Evolutionary conservation across 2,888 invertebrate species (phyloP).

Genomic region (Luperina testacea): DNA sequence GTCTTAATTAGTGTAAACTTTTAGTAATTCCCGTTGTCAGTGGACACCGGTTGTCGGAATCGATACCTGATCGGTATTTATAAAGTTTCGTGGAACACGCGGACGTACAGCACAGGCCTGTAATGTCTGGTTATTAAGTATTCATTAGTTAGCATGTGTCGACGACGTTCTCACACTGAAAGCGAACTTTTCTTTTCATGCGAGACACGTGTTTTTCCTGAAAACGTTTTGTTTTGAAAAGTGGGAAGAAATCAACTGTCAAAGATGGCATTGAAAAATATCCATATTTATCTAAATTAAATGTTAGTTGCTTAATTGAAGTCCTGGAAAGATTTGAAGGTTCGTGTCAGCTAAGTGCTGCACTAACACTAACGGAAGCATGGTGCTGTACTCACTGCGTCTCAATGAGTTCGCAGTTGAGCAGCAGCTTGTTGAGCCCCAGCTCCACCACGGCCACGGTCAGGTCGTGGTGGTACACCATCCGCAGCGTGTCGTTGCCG

Average conservation of each 20-base stretch:
- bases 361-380: background rate
- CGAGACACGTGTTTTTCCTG: conserved; percentile 1
- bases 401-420: conserved; percentile 95
- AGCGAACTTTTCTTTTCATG: conserved; percentile 22
- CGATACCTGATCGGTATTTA: conserved; percentile 31
- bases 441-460: conserved; percentile 95
- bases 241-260: background rate
- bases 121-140: conserved; percentile 29
- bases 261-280: background rate
- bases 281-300: too few species aligned
- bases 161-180: conserved; percentile 36
- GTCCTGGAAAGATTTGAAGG: background rate
- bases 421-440: conserved; percentile 92
- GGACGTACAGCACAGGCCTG: background rate
- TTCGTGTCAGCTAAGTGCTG: background rate
- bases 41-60: conserved; percentile 31
- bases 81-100: conserved; percentile 53
- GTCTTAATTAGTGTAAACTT: background rate
- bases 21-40: background rate
- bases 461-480: conserved; percentile 95
- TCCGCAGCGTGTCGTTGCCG: conserved; percentile 92
- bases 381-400: conserved; percentile 93
- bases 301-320: background rate
- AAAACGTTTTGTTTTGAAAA: conserved; percentile 21
- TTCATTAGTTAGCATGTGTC: conserved; percentile 43